A percentile compares a stretch with the other conserved stretches of the same genome.
Conservation (phyloP, 1,140 invertebrate species). For the Nilaparvata lugens region DNA sequence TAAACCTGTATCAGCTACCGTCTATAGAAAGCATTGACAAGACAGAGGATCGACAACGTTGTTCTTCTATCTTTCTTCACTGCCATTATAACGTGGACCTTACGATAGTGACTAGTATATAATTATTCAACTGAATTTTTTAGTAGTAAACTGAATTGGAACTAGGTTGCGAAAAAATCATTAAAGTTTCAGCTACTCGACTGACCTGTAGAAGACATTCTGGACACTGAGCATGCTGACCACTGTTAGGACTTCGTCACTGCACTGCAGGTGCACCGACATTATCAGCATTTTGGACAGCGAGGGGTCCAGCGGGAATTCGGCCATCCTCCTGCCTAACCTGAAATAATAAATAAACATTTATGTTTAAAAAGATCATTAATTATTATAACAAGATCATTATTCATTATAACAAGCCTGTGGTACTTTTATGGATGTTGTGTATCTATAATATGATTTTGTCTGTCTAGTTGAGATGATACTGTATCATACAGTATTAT, state of each 20-base stretch:
- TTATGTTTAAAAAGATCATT: slow-evolving; percentile 5
- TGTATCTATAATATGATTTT: slow-evolving; percentile 12
- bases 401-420: too few species aligned
- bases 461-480: too few species aligned
- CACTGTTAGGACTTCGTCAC: slow-evolving; percentile 96
- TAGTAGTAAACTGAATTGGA: slow-evolving; percentile 1
- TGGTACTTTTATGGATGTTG: neutral
- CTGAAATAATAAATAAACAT: slow-evolving; percentile 7
- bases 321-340: slow-evolving; percentile 74
- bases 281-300: slow-evolving; percentile 99
- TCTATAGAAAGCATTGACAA: too few species aligned
- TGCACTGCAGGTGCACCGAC: slow-evolving; percentile 97
- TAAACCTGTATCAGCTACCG: too few species aligned
- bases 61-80: too few species aligned
- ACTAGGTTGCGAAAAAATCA: too few species aligned
- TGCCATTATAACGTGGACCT: too few species aligned
- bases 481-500: too few species aligned
- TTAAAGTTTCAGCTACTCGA: too few species aligned
- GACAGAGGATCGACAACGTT: too few species aligned
- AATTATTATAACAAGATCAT: neutral
- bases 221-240: slow-evolving; percentile 99
- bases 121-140: too few species aligned
- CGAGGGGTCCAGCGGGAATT: slow-evolving; percentile 97
- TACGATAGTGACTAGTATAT: too few species aligned
- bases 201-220: slow-evolving; percentile 88